Conservation (phyloP, 2,113 vertebrate genomes). For the Mustela lutreola region DNA sequence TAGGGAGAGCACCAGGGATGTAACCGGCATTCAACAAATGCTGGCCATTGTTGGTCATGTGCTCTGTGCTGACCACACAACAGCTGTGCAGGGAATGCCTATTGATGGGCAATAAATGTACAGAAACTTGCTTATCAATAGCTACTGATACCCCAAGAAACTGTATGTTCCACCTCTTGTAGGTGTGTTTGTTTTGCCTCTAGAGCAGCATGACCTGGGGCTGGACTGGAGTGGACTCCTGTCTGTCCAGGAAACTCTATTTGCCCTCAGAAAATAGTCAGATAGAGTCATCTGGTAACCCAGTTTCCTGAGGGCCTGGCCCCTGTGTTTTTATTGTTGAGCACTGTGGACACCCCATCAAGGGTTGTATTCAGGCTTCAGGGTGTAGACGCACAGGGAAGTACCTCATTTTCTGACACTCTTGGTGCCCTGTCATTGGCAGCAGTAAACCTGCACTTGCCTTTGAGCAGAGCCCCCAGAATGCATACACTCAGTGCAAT, state of each 20-base stretch:
- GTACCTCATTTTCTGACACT: background rate
- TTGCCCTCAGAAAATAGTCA: background rate
- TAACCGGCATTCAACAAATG: background rate
- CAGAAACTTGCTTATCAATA: background rate
- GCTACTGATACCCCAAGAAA: background rate
- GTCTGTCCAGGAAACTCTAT: background rate
- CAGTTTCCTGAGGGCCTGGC: background rate
- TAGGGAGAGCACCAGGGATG: background rate
- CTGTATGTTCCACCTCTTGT: fast-evolving
- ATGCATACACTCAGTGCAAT: background rate
- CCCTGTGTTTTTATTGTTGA: background rate
- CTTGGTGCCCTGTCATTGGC: too few relatives aligned
- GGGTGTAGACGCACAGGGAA: background rate
- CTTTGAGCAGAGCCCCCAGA: background rate
- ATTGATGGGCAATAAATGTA: fast-evolving
- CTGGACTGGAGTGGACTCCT: too few relatives aligned
- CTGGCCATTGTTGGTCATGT: fast-evolving
- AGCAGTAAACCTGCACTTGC: background rate
- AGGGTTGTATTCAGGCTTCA: background rate
- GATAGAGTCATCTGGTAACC: background rate
- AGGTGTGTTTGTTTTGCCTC: background rate
- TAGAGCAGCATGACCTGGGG: background rate
- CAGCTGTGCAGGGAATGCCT: background rate
- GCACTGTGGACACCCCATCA: too few relatives aligned
- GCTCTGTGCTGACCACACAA: background rate